Conservation (phyloP, 2,888 invertebrate species). For the Notodonta ziczac region DNA sequence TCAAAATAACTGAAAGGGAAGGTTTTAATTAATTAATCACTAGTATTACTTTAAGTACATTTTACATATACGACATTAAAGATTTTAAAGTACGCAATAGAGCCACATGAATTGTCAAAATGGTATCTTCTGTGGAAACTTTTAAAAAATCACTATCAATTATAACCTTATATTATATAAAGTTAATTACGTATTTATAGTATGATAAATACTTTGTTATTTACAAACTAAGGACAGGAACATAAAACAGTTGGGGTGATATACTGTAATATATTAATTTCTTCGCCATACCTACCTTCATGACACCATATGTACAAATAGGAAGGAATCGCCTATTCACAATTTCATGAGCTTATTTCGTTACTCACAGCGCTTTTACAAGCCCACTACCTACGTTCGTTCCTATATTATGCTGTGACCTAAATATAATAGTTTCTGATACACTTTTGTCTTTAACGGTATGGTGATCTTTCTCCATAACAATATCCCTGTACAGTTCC, state of each 20-base stretch:
- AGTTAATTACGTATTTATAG: conserved; percentile 54
- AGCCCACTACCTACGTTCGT: conserved; percentile 59
- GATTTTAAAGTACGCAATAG: conserved; percentile 70
- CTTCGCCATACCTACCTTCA: conserved; percentile 68
- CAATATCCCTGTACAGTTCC: conserved; percentile 83
- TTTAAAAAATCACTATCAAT: conserved; percentile 60
- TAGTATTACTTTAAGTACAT: conserved; percentile 79
- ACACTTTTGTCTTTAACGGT: conserved; percentile 50
- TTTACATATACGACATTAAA: conserved; percentile 78
- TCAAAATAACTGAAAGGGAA: conserved; percentile 41
- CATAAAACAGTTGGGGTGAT: conserved; percentile 81
- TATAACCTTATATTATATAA: conserved; percentile 44
- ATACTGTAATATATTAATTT: conserved; percentile 80
- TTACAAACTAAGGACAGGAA: conserved; percentile 82
- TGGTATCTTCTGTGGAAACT: conserved; percentile 69
- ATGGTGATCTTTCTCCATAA: conserved; percentile 58
- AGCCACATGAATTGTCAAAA: conserved; percentile 64
- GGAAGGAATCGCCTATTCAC: conserved; percentile 73
- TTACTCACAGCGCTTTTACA: conserved; percentile 74
- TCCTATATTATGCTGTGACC: conserved; percentile 50
- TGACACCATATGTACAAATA: conserved; percentile 75
- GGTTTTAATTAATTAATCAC: conserved; percentile 51
- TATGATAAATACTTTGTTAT: conserved; percentile 71
- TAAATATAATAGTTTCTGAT: conserved; percentile 51
- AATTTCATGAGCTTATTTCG: conserved; percentile 73